Conservation (phyloP, 2,888 invertebrate species). For the Barypeithes pellucidus region DNA sequence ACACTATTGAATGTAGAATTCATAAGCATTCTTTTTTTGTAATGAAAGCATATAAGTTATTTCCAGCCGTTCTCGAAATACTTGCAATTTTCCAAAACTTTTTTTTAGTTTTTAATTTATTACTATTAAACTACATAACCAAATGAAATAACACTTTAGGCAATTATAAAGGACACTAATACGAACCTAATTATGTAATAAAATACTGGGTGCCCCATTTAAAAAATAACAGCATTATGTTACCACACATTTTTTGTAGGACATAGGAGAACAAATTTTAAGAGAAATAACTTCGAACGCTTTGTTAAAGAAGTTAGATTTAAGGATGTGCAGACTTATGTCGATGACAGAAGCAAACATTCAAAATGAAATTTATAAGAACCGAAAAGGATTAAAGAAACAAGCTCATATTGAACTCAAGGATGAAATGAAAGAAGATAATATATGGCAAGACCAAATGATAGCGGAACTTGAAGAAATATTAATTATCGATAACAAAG, state of each 20-base stretch:
- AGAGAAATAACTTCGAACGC: slow-evolving; percentile 59
- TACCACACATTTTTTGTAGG: slow-evolving; percentile 56
- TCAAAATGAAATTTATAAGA: slow-evolving; percentile 57
- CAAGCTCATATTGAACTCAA: neutral
- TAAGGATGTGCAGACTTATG: slow-evolving; percentile 62
- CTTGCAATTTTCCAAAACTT: too few species aligned
- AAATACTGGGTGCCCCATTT: neutral
- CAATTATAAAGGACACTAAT: too few species aligned
- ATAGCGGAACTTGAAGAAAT: slow-evolving; percentile 27
- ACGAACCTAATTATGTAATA: neutral
- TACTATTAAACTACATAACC: too few species aligned
- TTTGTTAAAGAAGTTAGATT: slow-evolving; percentile 61
- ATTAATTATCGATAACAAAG: slow-evolving; percentile 1
- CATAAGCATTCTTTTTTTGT: too few species aligned
- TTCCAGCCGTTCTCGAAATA: too few species aligned
- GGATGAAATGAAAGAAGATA: slow-evolving; percentile 14
- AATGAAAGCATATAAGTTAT: too few species aligned
- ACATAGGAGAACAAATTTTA: slow-evolving; percentile 59
- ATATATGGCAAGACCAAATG: slow-evolving; percentile 30
- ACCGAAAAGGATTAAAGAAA: slow-evolving; percentile 45
- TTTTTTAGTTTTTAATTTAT: too few species aligned
- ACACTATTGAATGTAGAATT: too few species aligned
- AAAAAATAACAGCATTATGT: neutral
- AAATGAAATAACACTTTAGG: too few species aligned
- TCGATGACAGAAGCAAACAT: slow-evolving; percentile 59